Evolutionary conservation across 53 echinoderm and acorn worm species (phyloP).

Genomic region (Paracentrotus lividus): DNA sequence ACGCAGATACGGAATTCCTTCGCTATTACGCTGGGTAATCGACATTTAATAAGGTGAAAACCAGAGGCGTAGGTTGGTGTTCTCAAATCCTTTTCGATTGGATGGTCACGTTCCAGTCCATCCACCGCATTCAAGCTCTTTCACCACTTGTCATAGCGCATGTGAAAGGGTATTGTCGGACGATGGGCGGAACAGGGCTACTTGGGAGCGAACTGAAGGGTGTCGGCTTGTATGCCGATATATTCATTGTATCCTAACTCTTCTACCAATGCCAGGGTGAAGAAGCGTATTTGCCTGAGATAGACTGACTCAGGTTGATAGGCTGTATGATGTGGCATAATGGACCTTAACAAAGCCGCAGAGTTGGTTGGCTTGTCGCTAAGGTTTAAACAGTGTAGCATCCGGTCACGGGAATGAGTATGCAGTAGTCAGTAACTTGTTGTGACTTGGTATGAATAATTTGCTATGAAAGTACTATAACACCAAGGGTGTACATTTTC

Average conservation of each 20-base stretch:
- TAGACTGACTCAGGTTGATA: slow-evolving; percentile 28
- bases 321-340: slow-evolving; percentile 52
- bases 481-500: too few relatives aligned
- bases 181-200: slow-evolving; percentile 69
- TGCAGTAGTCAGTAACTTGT: too few relatives aligned
- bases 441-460: too few relatives aligned
- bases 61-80: slow-evolving; percentile 76
- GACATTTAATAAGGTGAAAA: slow-evolving; percentile 71
- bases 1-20: slow-evolving; percentile 60
- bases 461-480: too few relatives aligned
- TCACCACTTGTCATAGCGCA: slow-evolving; percentile 67
- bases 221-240: slow-evolving; percentile 71
- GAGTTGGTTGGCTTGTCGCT: slow-evolving; percentile 35
- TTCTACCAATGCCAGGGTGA: slow-evolving; percentile 44
- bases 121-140: slow-evolving; percentile 74
- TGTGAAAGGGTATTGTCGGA: slow-evolving; percentile 78
- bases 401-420: background rate
- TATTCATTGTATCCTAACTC: background rate
- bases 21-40: slow-evolving; percentile 71
- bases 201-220: slow-evolving; percentile 60
- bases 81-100: background rate
- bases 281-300: slow-evolving; percentile 32
- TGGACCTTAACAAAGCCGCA: slow-evolving; percentile 26
- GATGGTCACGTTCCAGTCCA: slow-evolving; percentile 36
- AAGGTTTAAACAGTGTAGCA: slow-evolving; percentile 73